Evolutionary conservation across 64 coral and sea anemone genomes (phyloP), one percentile per base, ranked within the genome.

Genomic region (Exaiptasia diaphana): DNA sequence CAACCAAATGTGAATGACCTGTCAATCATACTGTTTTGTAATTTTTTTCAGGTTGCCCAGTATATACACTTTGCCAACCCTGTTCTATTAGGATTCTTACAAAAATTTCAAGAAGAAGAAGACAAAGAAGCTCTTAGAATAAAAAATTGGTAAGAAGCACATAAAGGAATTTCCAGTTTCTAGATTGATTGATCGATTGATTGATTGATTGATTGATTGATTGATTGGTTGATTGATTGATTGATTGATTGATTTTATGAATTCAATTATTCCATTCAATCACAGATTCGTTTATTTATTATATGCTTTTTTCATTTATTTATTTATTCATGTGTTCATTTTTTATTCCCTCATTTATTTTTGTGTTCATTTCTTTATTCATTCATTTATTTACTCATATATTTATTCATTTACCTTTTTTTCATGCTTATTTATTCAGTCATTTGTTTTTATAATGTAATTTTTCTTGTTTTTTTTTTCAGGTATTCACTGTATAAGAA

Each of bases 21-120:
- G 15, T 25, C 32, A 5, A 5, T 60, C 27, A 0, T 25, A 2
- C 27, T 60, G 25, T 30, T 14, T 4, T 11, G 3, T 31, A 24
- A 62, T 26, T 41, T 80, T 2, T 55, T 32, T 6, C 29, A 91
- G 88, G 88, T 91, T 84, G 88, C 88, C 8, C 88, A 91, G 49
- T 90, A 90, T 21, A 83, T 90, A 27, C 88, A 90, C 36, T 90
- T 90, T 83, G 88, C 79, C 11, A 77, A 38, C 5, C 88, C 88
- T 77, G 88, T 90, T 4, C 73, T 90, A 23, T 56, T 58, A 57
- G 88, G 67, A 15, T 90, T 90, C 57, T 25, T 90, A 25, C 25
- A 53, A 1, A 90, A 84, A 57, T 90, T 77, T 17, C 40, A 70
- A 36, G 88, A 90, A 38, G 88, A 90, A 29, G 88, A 90, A 62